Evolutionary conservation across 2,113 vertebrate genomes (phyloP).

Genomic region (Centrocercus urophasianus): DNA sequence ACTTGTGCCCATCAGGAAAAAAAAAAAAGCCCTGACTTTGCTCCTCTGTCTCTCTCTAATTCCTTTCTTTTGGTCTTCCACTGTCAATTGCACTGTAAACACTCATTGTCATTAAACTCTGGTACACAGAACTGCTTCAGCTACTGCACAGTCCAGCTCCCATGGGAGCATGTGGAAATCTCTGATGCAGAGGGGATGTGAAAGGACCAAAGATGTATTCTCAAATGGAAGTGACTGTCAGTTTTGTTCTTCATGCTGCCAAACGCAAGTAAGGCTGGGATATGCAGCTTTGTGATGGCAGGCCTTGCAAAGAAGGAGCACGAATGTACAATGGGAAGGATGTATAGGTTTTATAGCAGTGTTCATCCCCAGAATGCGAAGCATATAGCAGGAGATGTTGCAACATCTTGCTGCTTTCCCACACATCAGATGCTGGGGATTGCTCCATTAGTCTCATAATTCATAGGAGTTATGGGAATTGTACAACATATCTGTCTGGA

Average conservation of each 20-base stretch:
- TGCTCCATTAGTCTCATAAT: background rate
- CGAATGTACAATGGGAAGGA: background rate
- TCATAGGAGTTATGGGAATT: background rate
- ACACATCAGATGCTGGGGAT: background rate
- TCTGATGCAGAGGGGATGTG: accelerated
- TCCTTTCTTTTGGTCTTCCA: background rate
- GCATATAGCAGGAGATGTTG: background rate
- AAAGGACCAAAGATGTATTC: background rate
- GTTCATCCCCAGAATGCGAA: background rate
- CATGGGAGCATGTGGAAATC: accelerated
- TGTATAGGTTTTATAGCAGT: accelerated
- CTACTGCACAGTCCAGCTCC: background rate
- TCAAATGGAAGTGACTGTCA: background rate
- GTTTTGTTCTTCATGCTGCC: background rate
- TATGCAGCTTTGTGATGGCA: background rate
- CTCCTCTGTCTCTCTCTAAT: background rate
- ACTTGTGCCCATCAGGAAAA: background rate
- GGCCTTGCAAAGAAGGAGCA: background rate
- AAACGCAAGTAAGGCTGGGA: background rate
- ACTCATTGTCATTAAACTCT: background rate
- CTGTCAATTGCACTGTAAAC: background rate
- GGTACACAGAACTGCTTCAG: accelerated
- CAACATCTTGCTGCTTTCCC: background rate
- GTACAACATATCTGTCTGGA: background rate
- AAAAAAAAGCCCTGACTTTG: background rate